phyloP scores from a whole-genome alignment of 2,797 vertebrate species.

The Myiotriccus ornatus region DNA sequence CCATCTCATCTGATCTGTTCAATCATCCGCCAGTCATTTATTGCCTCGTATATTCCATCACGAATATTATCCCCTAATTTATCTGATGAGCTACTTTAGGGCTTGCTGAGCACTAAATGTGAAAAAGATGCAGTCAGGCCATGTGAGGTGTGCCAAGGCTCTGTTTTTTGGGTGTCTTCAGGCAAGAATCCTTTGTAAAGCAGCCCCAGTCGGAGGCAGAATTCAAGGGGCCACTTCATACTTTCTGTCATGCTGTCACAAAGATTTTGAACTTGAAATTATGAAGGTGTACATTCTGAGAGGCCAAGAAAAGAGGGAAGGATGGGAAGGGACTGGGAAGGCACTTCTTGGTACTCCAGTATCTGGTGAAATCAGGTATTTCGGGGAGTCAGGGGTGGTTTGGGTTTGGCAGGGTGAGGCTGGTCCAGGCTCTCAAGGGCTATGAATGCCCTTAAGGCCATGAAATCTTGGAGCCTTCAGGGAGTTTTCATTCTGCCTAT shows the following conservation, averaged over 20 bases:
- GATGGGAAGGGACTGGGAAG: not conserved
- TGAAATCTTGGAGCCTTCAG: not conserved
- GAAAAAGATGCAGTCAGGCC: not conserved
- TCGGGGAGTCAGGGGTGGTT: not conserved
- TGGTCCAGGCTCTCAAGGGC: fast-evolving
- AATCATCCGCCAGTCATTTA: conserved; percentile 18
- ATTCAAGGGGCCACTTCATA: not conserved
- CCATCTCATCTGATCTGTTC: not conserved
- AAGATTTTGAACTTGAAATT: not conserved
- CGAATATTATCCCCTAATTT: conserved; percentile 30
- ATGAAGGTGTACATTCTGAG: not conserved
- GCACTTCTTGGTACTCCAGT: not conserved
- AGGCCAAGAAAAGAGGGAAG: not conserved
- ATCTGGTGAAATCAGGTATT: not conserved
- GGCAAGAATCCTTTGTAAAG: not conserved
- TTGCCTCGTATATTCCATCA: not conserved
- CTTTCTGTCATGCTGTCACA: not conserved
- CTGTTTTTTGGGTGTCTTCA: not conserved
- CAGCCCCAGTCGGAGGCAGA: not conserved
- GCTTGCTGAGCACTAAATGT: not conserved
- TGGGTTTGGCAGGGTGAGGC: not conserved
- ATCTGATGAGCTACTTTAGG: conserved; percentile 2
- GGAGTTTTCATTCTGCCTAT: not conserved
- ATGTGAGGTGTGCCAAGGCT: not conserved
- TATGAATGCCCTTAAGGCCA: fast-evolving